These are phyloP conservation scores for Agrilus mali DNA, from an alignment of 2,888 invertebrate species.

Conservation along the genomic window DNA sequence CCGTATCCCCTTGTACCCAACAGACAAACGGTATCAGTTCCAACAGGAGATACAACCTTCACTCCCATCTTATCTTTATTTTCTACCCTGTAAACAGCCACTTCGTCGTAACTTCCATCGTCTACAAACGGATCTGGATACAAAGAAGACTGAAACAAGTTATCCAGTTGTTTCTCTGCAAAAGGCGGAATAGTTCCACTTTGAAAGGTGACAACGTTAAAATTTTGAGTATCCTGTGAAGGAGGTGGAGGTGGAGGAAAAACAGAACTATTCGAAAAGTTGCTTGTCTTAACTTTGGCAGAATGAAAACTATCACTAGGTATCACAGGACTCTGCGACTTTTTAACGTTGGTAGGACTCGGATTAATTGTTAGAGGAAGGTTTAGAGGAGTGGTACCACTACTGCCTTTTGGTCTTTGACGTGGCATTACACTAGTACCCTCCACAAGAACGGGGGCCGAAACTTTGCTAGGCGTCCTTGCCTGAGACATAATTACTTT, in stretches of 20 bases:
- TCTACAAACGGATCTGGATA: conserved; percentile 64
- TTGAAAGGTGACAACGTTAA: conserved; percentile 14
- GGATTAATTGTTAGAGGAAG: conserved; percentile 41
- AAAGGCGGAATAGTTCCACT: conserved; percentile 9
- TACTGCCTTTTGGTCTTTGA: conserved; percentile 62
- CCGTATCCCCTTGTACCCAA: conserved; percentile 18
- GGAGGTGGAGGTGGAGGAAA: conserved; percentile 11
- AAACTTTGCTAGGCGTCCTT: conserved; percentile 30
- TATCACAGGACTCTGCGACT: conserved; percentile 29
- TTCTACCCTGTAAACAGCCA: conserved; percentile 23
- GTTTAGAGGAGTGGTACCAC: conserved; percentile 32
- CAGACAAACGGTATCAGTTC: conserved; percentile 20
- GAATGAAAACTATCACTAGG: conserved; percentile 13
- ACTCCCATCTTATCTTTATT: conserved; percentile 8
- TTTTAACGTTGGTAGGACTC: conserved; percentile 37
- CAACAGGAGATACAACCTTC: conserved; percentile 21
- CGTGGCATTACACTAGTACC: conserved; percentile 74
- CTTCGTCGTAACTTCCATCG: conserved; percentile 36
- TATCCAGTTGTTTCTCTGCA: conserved; percentile 39
- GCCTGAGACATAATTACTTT: conserved; percentile 26
- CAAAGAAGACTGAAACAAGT: conserved; percentile 50
- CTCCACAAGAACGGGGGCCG: conserved; percentile 38
- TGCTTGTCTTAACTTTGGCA: conserved; percentile 21
- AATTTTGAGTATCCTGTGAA: conserved; percentile 10
- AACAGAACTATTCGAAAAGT: conserved; percentile 16